phyloP scores from a whole-genome alignment of 2,888 invertebrate genomes.

The Diabrotica balteata region DNA sequence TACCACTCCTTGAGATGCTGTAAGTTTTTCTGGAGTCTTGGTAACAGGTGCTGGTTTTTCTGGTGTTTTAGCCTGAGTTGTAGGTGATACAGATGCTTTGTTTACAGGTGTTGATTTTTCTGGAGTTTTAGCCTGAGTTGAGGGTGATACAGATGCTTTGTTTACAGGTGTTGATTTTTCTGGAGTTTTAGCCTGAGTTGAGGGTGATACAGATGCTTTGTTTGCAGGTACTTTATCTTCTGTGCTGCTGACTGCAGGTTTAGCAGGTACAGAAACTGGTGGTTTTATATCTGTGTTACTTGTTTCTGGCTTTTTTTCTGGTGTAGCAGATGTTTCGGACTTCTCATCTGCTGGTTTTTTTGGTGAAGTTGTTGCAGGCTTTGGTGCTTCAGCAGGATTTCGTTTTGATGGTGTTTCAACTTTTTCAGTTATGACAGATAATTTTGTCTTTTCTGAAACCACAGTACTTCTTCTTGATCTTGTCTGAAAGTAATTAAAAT shows the following conservation, averaged over 20 bases:
- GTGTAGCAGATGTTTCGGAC: too few relatives aligned
- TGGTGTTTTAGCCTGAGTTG: slow-evolving; percentile 7
- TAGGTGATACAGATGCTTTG: not conserved
- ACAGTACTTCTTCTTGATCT: slow-evolving; percentile 7
- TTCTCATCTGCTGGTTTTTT: too few relatives aligned
- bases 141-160: not conserved
- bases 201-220: not conserved
- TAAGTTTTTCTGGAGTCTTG: slow-evolving; percentile 18
- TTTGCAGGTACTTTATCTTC: not conserved
- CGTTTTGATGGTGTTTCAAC: not conserved
- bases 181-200: not conserved
- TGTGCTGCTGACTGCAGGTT: not conserved
- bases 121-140: not conserved
- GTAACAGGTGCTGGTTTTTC: slow-evolving; percentile 9
- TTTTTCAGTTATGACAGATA: slow-evolving; percentile 7
- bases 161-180: slow-evolving; percentile 1
- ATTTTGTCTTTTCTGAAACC: slow-evolving; percentile 5
- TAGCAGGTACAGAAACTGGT: not conserved
- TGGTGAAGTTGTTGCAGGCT: not conserved
- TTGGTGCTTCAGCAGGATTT: slow-evolving; percentile 11
- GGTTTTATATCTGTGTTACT: too few relatives aligned
- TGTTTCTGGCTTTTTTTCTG: too few relatives aligned
- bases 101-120: slow-evolving; percentile 1
- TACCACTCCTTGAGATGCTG: not conserved
- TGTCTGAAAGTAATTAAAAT: slow-evolving; percentile 8